Conservation (phyloP, 1,140 invertebrate species). For the Ceratosolen fusciceps region DNA sequence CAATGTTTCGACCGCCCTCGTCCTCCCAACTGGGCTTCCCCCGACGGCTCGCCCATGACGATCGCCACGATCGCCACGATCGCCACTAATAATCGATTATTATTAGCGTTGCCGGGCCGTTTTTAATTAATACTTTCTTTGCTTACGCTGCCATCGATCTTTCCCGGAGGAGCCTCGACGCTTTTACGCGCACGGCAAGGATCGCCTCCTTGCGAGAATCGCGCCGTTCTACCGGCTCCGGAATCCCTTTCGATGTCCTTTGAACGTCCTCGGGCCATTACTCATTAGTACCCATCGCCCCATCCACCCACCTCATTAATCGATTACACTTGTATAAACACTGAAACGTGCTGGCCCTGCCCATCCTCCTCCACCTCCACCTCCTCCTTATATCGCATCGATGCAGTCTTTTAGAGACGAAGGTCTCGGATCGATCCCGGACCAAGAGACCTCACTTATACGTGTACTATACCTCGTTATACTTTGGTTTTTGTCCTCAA, state of each 20-base stretch:
- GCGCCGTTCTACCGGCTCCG: background rate
- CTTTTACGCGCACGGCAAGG: background rate
- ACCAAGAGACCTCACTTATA: constrained; percentile 31
- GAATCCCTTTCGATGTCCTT: background rate
- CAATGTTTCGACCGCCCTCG: background rate
- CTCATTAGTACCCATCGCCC: background rate
- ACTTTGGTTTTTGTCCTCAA: constrained; percentile 19
- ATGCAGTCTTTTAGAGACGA: constrained; percentile 54
- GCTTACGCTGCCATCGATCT: constrained; percentile 12
- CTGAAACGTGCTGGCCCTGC: constrained; percentile 46
- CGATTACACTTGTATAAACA: constrained; percentile 36
- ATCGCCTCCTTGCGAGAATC: background rate
- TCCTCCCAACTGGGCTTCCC: background rate
- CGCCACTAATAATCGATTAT: too few species aligned
- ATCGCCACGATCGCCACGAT: background rate
- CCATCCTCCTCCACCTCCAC: too few species aligned
- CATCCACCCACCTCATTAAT: too few species aligned
- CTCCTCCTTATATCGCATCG: constrained; percentile 41
- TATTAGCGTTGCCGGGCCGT: background rate
- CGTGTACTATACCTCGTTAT: too few species aligned
- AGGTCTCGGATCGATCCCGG: constrained; percentile 48
- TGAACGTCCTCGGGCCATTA: background rate
- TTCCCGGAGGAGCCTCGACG: too few species aligned
- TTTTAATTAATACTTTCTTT: constrained; percentile 43
- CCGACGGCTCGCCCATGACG: background rate